These are phyloP conservation scores for Lycia hirtaria DNA, from an alignment of 2,888 invertebrate genomes.

Conservation along the genomic window DNA sequence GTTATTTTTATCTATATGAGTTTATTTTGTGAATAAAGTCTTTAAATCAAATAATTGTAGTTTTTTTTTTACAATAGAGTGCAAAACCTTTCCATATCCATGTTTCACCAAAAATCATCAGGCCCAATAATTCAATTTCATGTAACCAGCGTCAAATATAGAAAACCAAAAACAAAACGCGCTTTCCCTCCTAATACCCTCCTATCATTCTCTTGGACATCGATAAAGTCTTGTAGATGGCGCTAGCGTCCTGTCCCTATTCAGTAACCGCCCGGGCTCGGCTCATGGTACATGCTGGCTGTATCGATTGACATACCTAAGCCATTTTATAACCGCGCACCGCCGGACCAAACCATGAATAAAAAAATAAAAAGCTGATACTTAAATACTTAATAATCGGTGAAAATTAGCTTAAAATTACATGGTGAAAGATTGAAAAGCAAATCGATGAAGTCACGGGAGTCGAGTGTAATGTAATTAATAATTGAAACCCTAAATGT, in stretches of 20 bases:
- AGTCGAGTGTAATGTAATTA: conserved; percentile 20
- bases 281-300: conserved; percentile 49
- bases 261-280: conserved; percentile 74
- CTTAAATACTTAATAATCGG: background rate
- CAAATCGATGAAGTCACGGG: background rate
- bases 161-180: conserved; percentile 41
- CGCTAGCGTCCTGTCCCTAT: conserved; percentile 37
- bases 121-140: background rate
- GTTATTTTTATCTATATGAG: too few species aligned
- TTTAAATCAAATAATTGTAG: too few species aligned
- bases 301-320: conserved; percentile 15
- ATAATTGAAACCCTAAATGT: conserved; percentile 21
- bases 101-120: background rate
- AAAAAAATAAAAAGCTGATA: conserved; percentile 39
- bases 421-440: background rate
- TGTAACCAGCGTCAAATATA: background rate
- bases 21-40: too few species aligned
- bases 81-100: too few species aligned
- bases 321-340: conserved; percentile 24
- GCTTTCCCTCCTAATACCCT: conserved; percentile 20
- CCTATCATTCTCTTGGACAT: conserved; percentile 43
- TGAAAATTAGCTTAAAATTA: background rate
- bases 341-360: conserved; percentile 42
- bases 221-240: conserved; percentile 55
- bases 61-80: too few species aligned